A percentile compares a stretch with the other conserved stretches of the same genome.
These are phyloP conservation scores for Takifugu bimaculatus DNA, from an alignment of 2,113 vertebrate genomes.

Conservation along the genomic window DNA sequence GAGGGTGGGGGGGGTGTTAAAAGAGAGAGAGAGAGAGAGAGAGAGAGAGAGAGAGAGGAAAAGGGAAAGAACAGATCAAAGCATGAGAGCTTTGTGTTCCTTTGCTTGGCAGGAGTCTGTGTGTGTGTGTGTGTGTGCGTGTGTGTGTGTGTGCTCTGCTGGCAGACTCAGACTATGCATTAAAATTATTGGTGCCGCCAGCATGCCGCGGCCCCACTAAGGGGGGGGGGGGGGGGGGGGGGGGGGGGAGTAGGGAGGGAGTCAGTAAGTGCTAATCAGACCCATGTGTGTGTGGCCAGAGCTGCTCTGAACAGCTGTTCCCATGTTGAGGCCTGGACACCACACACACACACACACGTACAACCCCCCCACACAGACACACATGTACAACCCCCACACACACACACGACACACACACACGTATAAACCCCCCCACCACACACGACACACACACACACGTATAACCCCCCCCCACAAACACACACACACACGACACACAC, in stretches of 20 bases:
- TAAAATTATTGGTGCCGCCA: constrained; percentile 75
- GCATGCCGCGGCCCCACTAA: constrained; percentile 69
- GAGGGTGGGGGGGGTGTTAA: constrained; percentile 24
- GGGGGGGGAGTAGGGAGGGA: constrained; percentile 60
- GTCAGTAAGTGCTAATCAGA: constrained; percentile 75
- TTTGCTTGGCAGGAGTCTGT: constrained; percentile 54
- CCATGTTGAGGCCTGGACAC: constrained; percentile 59
- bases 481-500: neutral
- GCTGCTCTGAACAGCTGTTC: constrained; percentile 74
- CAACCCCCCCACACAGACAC: neutral
- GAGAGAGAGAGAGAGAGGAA: constrained; percentile 30
- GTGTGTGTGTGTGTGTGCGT: constrained; percentile 15
- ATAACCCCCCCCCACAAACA: constrained; percentile 8
- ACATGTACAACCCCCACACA: constrained; percentile 16
- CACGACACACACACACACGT: neutral
- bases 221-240: constrained; percentile 67
- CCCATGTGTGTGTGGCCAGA: constrained; percentile 75
- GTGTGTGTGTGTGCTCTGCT: constrained; percentile 40
- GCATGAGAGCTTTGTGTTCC: constrained; percentile 56
- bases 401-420: neutral
- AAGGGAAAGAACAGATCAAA: constrained; percentile 61
- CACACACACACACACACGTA: neutral
- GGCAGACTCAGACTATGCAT: constrained; percentile 73
- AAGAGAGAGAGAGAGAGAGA: constrained; percentile 39
- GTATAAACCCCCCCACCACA: no score